Evolutionary conservation across 2,113 vertebrate genomes (phyloP).

Genomic region (Capreolus pygargus): DNA sequence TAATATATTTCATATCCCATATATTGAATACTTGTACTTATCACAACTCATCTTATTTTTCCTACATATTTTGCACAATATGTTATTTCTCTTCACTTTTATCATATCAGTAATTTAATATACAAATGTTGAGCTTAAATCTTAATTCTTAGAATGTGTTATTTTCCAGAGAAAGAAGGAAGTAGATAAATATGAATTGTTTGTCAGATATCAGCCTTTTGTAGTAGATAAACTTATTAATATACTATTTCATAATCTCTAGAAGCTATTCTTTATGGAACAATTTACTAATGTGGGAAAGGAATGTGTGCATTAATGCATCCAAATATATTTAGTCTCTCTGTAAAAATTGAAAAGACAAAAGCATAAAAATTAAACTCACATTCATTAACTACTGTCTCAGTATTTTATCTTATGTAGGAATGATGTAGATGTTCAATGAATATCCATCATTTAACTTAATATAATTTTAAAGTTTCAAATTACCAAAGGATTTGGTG

Average conservation of each 20-base stretch:
- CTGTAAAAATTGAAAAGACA: not conserved
- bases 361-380: not conserved
- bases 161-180: not conserved
- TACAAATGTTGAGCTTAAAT: not conserved
- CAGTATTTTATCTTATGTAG: not conserved
- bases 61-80: not conserved
- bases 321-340: not conserved
- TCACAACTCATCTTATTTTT: not conserved
- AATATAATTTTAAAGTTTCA: not conserved
- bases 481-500: not conserved
- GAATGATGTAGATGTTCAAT: not conserved
- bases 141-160: not conserved
- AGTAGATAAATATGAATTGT: not conserved
- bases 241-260: not conserved
- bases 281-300: not conserved
- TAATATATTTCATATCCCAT: not conserved
- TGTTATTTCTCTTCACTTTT: not conserved
- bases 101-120: not conserved
- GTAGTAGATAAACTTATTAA: not conserved
- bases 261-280: not conserved
- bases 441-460: not conserved
- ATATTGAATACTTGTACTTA: not conserved
- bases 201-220: not conserved
- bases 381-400: not conserved
- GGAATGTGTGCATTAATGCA: not conserved